Evolutionary conservation across 2,888 invertebrate species (phyloP), one percentile per base, ranked within the genome.

Genomic region (Melangyna quadrimaculata): DNA sequence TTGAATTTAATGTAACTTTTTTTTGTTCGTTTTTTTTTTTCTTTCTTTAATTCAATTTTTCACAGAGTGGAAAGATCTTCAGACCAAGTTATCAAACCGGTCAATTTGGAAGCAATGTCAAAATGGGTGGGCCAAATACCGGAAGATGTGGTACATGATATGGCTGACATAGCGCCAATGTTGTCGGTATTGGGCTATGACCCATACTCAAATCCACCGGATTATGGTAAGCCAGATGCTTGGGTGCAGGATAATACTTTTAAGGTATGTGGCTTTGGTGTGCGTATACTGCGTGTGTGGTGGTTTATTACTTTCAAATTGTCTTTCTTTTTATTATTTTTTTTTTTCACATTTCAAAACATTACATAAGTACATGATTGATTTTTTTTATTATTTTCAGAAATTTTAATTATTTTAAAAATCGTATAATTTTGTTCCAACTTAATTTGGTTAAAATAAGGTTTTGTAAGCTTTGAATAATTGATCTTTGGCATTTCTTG

Each of bases 81-180:
- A 87, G 99, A 99, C 94, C 99, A 99, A 94, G 98, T 99, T 89
- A 98, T 99, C 92, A 98, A 99, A 90, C 98, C 99, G 14, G 97
- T 99, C 83, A 99, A 99, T 93, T 94, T 97, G 90, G 99, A 99
- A 93, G 99, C 99, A 61, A 94, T 99, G 87, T 95, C 95, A 89
- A 97, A 97, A 93, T 98, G 97, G 98, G 97, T 97, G 88, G 97
- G 97, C 78, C 94, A 96, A 91, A 94, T 98, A 90, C 97, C 98
- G 89, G 95, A 95, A 27, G 98, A 99, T 93, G 98, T 99, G 82
- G 95, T 98, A 87, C 94, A 94, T 87, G 98, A 98, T 92, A 98
- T 98, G 97, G 96, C 96, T 17, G 95, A 96, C 89, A 95, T 98
- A 89, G 98, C 98, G 87, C 98, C 98, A 82, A 99, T 99, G 98